A percentile compares a stretch with the other conserved stretches of the same genome.
phyloP scores from a whole-genome alignment of 2,888 invertebrate species.

The Megastigmus dorsalis region DNA sequence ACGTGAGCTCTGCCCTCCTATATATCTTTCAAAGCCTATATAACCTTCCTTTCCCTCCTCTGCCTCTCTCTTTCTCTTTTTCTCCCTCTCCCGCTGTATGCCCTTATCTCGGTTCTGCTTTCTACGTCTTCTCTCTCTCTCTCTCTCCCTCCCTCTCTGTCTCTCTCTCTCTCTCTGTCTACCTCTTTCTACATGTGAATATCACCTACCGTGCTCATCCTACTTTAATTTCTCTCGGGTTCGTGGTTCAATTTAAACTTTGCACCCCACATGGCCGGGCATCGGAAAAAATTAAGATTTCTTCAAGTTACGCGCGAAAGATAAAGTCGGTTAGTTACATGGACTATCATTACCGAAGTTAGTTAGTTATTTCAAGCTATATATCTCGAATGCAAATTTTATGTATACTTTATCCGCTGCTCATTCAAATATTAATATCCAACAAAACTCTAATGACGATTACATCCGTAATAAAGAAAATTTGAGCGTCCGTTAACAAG shows the following conservation, averaged over 20 bases:
- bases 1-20: constrained; percentile 52
- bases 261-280: constrained; percentile 54
- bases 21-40: constrained; percentile 61
- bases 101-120: constrained; percentile 49
- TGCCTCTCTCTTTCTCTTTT: constrained; percentile 27
- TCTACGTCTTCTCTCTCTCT: constrained; percentile 34
- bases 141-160: constrained; percentile 42
- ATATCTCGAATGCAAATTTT: too few species aligned
- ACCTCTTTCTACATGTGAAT: constrained; percentile 52
- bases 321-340: constrained; percentile 63
- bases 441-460: too few species aligned
- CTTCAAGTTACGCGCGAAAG: constrained; percentile 66
- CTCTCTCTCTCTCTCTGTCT: constrained; percentile 53
- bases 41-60: constrained; percentile 46
- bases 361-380: too few species aligned
- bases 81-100: constrained; percentile 19
- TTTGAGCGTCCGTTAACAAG: too few species aligned
- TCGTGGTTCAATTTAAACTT: constrained; percentile 68
- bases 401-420: too few species aligned
- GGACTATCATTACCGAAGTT: background rate
- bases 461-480: too few species aligned
- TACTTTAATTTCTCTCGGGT: constrained; percentile 58
- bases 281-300: constrained; percentile 71
- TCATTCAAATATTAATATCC: too few species aligned
- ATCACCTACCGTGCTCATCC: constrained; percentile 49